Percentiles rank a stretch among this genome's conserved stretches.
These are phyloP conservation scores for Muscicapa comitata DNA, from an alignment of 2,797 vertebrate species.

Conservation along the genomic window DNA sequence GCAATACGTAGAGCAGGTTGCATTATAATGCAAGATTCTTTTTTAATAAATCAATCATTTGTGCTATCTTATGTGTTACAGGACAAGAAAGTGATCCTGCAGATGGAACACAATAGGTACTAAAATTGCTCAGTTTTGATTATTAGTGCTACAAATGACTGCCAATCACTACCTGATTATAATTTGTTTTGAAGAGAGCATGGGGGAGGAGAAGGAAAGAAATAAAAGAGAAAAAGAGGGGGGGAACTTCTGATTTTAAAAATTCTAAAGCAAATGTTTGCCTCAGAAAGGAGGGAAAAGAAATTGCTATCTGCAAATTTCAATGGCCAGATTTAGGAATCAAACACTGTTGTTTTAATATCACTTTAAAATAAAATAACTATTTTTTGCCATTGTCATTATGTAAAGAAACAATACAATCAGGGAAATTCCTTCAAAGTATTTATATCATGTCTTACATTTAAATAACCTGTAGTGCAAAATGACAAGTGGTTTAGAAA, in stretches of 20 bases:
- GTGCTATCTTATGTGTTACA: conserved; percentile 31
- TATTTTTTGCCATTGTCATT: neutral
- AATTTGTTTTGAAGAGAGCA: conserved; percentile 27
- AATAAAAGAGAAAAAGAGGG: neutral
- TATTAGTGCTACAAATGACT: conserved; percentile 57
- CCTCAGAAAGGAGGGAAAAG: neutral
- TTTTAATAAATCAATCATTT: conserved; percentile 41
- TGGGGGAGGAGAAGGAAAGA: neutral
- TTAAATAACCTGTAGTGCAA: neutral
- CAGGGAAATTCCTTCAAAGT: neutral
- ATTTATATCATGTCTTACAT: neutral
- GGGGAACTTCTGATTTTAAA: neutral
- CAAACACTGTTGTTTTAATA: neutral
- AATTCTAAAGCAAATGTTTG: neutral
- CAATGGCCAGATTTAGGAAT: neutral
- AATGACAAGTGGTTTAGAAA: neutral
- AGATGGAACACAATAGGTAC: conserved; percentile 47
- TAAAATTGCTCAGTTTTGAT: conserved; percentile 58
- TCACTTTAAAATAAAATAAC: neutral
- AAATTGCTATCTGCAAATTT: neutral
- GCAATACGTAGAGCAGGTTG: neutral
- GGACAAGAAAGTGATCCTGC: conserved; percentile 59
- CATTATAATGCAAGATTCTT: neutral
- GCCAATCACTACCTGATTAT: conserved; percentile 41
- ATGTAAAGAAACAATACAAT: neutral